phyloP scores from a whole-genome alignment of 2,113 vertebrate species.

The Meleagris gallopavo region DNA sequence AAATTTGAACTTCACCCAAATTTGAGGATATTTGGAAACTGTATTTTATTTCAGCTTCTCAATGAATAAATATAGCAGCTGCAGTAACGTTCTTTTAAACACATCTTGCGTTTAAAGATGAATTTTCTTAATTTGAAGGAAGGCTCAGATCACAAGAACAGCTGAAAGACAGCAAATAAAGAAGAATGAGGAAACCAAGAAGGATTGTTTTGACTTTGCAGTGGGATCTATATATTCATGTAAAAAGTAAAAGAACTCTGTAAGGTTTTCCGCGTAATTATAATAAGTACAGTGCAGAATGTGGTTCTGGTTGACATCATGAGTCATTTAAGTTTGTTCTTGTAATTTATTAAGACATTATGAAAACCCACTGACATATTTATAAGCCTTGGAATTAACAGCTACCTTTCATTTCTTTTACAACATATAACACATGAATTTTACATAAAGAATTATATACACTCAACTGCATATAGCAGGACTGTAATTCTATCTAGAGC shows the following conservation, averaged over 20 bases:
- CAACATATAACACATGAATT: constrained; percentile 42
- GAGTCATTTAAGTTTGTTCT: constrained; percentile 65
- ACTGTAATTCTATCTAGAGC: background rate
- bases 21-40: constrained; percentile 38
- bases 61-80: background rate
- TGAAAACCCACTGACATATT: constrained; percentile 78
- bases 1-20: constrained; percentile 55
- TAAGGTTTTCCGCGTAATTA: background rate
- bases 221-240: background rate
- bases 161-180: background rate
- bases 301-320: constrained; percentile 61
- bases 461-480: constrained; percentile 3
- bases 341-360: constrained; percentile 77
- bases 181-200: background rate
- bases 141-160: background rate
- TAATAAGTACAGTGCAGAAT: constrained; percentile 28
- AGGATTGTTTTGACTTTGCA: background rate
- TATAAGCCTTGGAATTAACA: constrained; percentile 79
- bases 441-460: constrained; percentile 43
- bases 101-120: background rate
- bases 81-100: background rate
- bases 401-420: constrained; percentile 73
- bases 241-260: background rate
- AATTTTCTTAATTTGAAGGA: background rate
- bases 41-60: constrained; percentile 29